Evolutionary conservation across 1,140 invertebrate genomes (phyloP).

Genomic region (Limonius californicus): DNA sequence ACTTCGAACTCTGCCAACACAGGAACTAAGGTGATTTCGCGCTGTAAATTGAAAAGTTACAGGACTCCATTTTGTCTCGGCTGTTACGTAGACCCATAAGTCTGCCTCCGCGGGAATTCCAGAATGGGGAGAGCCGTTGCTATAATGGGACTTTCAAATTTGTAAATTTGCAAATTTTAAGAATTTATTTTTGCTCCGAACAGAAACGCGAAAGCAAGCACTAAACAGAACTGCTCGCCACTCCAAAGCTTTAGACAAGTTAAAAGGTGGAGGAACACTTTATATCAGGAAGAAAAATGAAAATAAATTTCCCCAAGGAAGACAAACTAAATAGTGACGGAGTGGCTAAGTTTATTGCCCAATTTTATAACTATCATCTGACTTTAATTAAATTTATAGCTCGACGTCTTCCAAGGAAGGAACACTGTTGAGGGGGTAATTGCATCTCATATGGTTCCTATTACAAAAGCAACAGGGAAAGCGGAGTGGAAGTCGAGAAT

Average conservation of each 20-base stretch:
- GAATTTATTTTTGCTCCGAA: neutral
- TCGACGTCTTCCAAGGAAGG: neutral
- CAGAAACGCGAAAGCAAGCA: neutral
- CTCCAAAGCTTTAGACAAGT: neutral
- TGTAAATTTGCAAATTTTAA: neutral
- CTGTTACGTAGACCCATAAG: slow-evolving; percentile 22
- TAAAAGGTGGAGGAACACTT: neutral
- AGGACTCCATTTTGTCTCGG: slow-evolving; percentile 26
- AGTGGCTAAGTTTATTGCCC: no score
- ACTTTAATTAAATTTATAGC: neutral
- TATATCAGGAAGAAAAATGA: neutral
- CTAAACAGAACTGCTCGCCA: neutral
- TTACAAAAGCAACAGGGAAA: neutral
- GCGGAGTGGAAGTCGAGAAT: neutral
- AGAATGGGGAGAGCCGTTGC: neutral
- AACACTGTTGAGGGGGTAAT: neutral
- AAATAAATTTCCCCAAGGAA: neutral
- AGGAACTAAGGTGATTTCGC: slow-evolving; percentile 28
- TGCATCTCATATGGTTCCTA: neutral
- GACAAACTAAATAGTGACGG: neutral
- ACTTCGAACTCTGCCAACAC: slow-evolving; percentile 20
- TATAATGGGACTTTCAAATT: neutral
- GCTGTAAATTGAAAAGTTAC: slow-evolving; percentile 28
- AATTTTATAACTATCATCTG: no score
- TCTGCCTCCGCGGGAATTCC: slow-evolving; percentile 8